Evolutionary conservation across 2,797 vertebrate genomes (phyloP).

Genomic region (Chrosomus eos): DNA sequence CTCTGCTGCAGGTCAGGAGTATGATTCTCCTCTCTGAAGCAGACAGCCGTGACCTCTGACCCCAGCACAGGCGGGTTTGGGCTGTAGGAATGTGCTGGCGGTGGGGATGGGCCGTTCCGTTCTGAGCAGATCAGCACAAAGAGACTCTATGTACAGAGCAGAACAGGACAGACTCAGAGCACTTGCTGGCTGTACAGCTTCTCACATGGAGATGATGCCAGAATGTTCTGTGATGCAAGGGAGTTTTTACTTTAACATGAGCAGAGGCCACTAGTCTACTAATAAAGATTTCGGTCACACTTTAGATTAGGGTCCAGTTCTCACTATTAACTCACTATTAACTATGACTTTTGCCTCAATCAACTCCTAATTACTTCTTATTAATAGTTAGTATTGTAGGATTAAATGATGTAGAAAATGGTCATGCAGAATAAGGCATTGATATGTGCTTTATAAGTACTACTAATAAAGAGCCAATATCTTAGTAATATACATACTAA

Average conservation of each 20-base stretch:
- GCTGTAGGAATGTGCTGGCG: conserved; percentile 47
- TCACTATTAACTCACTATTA: no score
- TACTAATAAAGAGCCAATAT: no score
- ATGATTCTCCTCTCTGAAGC: conserved; percentile 67
- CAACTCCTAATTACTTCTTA: no score
- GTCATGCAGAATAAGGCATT: no score
- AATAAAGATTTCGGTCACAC: neutral
- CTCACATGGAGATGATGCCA: conserved; percentile 6
- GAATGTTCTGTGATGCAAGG: neutral
- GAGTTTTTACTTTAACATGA: neutral
- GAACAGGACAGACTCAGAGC: conserved; percentile 19
- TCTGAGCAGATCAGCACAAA: conserved; percentile 38
- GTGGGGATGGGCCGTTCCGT: conserved; percentile 20
- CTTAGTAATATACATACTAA: no score
- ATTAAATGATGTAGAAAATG: no score
- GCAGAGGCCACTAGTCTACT: neutral
- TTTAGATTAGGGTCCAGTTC: no score
- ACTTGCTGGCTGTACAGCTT: conserved; percentile 25
- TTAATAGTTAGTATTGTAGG: no score
- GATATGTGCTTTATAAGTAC: no score
- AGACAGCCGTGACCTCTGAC: conserved; percentile 65
- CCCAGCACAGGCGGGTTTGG: conserved; percentile 38
- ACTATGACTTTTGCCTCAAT: no score
- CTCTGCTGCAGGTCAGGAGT: conserved; percentile 68
- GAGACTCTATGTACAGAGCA: conserved; percentile 34